Percentiles rank a stretch among this genome's conserved stretches.
phyloP scores from a whole-genome alignment of 2,888 invertebrate species.

The Elysia crispata region DNA sequence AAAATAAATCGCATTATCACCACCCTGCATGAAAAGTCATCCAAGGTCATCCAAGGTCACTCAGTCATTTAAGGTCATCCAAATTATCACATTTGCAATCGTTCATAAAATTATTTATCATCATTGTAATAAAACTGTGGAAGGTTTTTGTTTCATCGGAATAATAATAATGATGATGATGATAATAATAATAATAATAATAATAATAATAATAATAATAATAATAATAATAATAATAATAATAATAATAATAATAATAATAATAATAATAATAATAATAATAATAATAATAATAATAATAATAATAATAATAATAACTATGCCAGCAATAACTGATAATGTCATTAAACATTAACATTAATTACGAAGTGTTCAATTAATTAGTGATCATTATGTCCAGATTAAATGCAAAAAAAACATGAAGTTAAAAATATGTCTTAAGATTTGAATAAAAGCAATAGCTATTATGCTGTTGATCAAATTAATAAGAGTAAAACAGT shows the following conservation, averaged over 20 bases:
- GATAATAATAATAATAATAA: neutral
- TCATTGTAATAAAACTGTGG: constrained; percentile 12
- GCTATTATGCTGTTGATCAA: neutral
- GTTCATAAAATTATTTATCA: constrained; percentile 3
- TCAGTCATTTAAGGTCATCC: no score
- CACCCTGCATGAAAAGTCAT: no score
- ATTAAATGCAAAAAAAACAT: neutral
- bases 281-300: constrained; percentile 22
- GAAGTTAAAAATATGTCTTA: neutral
- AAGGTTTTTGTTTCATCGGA: no score
- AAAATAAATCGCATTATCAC: no score
- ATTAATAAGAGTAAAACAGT: neutral
- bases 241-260: constrained; percentile 18
- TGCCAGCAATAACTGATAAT: neutral
- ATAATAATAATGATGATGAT: constrained; percentile 17
- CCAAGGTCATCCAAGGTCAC: no score
- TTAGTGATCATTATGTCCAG: neutral
- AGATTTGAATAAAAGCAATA: neutral
- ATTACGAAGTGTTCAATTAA: neutral
- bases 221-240: constrained; percentile 20
- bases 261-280: constrained; percentile 17
- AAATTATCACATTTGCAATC: neutral
- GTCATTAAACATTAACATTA: neutral
- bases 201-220: neutral
- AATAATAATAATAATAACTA: constrained; percentile 17